These are phyloP conservation scores for Tribolium madens DNA, from an alignment of 1,140 invertebrate genomes.

Conservation along the genomic window DNA sequence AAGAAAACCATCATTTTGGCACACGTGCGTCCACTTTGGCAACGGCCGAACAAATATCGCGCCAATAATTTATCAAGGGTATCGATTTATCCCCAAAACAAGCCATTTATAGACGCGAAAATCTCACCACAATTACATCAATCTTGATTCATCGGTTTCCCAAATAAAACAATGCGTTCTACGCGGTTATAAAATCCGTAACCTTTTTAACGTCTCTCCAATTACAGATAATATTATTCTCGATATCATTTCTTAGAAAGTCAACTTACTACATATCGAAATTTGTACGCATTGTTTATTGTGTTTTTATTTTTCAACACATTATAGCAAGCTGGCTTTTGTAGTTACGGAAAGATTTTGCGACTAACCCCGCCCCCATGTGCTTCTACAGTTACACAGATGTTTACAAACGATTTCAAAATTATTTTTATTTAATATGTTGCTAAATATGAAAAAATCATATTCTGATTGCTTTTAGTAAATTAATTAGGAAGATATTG, in stretches of 20 bases:
- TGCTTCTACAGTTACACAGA: neutral
- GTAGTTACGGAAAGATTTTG: neutral
- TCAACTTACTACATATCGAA: neutral
- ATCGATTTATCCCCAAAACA: conserved; percentile 15
- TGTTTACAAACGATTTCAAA: neutral
- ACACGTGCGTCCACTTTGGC: conserved; percentile 2
- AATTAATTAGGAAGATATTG: neutral
- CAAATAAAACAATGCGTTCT: neutral
- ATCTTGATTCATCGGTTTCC: too few relatives aligned
- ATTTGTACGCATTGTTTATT: neutral
- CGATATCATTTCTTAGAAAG: neutral
- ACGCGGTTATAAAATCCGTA: neutral
- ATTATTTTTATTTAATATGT: neutral
- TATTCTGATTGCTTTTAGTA: neutral
- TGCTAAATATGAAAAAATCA: neutral
- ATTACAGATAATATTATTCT: neutral
- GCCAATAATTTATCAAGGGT: conserved; percentile 23
- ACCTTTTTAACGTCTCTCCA: neutral
- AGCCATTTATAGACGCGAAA: neutral
- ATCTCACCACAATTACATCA: too few relatives aligned
- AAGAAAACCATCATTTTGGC: conserved; percentile 16
- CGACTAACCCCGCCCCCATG: neutral
- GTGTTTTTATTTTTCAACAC: neutral
- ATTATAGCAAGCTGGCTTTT: neutral
- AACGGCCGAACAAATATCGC: conserved; percentile 3